Evolutionary conservation across 2,113 vertebrate species (phyloP), one percentile per base, ranked within the genome.

Genomic region (Hypocryptadius cinnamomeus): DNA sequence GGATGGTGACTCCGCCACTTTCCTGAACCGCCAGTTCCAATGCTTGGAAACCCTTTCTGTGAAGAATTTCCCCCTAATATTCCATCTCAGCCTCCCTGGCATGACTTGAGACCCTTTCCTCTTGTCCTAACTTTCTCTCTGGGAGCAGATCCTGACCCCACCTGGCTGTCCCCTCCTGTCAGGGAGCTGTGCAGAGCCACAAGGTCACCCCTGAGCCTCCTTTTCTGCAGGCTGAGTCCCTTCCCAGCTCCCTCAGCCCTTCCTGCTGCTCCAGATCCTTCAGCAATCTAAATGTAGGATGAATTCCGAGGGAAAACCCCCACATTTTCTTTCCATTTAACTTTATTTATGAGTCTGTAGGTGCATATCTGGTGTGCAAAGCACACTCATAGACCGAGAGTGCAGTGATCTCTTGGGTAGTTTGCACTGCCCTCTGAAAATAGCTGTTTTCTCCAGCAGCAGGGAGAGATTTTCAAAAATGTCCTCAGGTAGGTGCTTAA

Each of bases 71-170:
- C 7, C 21, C 31, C 21, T 56, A 6, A 42, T 35, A 40, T 35
- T 47, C 50, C 7, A 42, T 57, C 14, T 53, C 12, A 53, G 5
- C 9, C 28, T 51, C 14, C 20, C 11, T 68, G 47, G 39, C 24
- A 40, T 22, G 50, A 37, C 14, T 13, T 40, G 25, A 76, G 14
- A 10, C 22, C 1, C 0, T 63, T 77, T 63, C 7, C 8, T 54
- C 15, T 54, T 40, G 14, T 35, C 11, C 14, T 60, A 9, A 5
- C 28, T 47, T 60, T 13, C 10, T 89, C 40, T 11, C 25, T 77
- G 31, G 22, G 15, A 63, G 31, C 37, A 70, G 63, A 70, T 1
- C 21, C 35, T 0, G 0, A 42, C 2, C 2, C 3, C 4, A 18
- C 2, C 9, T 1, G 0, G 15, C 54, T 82, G 10, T 8, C 10